Evolutionary conservation across 2,888 invertebrate species (phyloP), one percentile per base, ranked within the genome.

Genomic region (Rotaria macrura): DNA sequence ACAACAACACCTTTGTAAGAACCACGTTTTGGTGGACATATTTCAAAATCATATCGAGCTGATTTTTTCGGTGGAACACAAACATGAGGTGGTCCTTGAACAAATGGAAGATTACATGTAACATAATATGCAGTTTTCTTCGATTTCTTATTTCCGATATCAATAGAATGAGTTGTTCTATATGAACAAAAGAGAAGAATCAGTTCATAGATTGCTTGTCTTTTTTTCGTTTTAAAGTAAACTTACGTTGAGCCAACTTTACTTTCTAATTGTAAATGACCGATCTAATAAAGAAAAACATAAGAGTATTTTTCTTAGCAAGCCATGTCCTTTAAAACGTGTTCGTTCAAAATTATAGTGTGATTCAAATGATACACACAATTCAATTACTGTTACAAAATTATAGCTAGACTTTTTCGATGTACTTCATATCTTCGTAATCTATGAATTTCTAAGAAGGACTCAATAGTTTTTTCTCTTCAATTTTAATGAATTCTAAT

Each of bases 51-150:
- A 87, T 91, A 91, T 57, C 87, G 87, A 0, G 88, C 89, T 7
- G 89, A 88, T 87, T 90, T 88, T n/a, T 89, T 89, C 29, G 90
- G 89, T 47, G 90, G 88, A 38, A 91, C 90, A 3, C 89, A 88
- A 47, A 90, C 86, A 17, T 88, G 88, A 38, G 88, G 88, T 23
- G 88, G 87, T 12, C 91, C 91, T 87, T 88, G 89, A 23, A 91
- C 87, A 86, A 90, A 90, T 57, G 88, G 87, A 40, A 91, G 84
- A 87, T 90, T 90, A n/a, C 79, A 79, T 79, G 79, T 79, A n/a
- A 79, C 79, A 79, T 12, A 79, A 17, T 79, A 79, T 43, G 43
- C 40, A 38, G 79, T 79, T 43, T 14, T 38, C 43, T 79, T 79
- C 2, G 79, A 1, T 43, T 34, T 38, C 43, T 79, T 79, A 79